Base-by-base conservation (phyloP, 2,888 invertebrate species). In the Xiphydria camelus region DNA sequence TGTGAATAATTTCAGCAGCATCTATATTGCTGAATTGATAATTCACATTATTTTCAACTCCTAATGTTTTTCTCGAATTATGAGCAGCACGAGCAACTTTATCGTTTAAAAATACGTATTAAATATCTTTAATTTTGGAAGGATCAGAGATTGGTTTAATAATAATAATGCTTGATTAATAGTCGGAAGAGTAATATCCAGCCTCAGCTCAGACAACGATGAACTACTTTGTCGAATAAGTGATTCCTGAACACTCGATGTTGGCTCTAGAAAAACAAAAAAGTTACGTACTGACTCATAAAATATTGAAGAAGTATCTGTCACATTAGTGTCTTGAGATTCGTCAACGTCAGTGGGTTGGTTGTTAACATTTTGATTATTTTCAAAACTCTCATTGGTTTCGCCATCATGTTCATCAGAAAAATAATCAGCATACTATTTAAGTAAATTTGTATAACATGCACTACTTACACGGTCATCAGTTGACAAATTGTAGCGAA, bases 201-300 rank as follows among this genome's bases (percentile, higher is more conserved):
- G 36, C 35, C 35, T 45, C n/a, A 41, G 7, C 17, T 35, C 35
- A 29, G 45, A 41, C 23, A 45, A 12, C 17, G 45, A 41, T 17
- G 40, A 45, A 41, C 41, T 41, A 45, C 45, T 45, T 33, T 41
- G 41, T 20, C 29, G 34, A 38, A 43, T 43, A 31, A 19, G 17
- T 40, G n/a, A 31, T 40, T 40, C 40, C 19, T 29, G 31, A 14
- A n/a, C n/a, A 40, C 40, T 40, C 21, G 40, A 31, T 31, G 40
- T 14, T 40, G 31, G 31, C 10, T n/a, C 40, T 31, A 31, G 40
- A 40, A 31, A 40, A 31, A 31, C 18, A 10, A 25, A 18, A 9
- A 20, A 17, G 31, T 40, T 31, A 20, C 9, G 21, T 12, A 40
- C 32, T 31, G 21, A n/a, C n/a, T n/a, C n/a, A n/a, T n/a, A n/a